Evolutionary conservation across 2,113 vertebrate species (phyloP), one percentile per base, ranked within the genome.

Genomic region (Cromileptes altivelis): DNA sequence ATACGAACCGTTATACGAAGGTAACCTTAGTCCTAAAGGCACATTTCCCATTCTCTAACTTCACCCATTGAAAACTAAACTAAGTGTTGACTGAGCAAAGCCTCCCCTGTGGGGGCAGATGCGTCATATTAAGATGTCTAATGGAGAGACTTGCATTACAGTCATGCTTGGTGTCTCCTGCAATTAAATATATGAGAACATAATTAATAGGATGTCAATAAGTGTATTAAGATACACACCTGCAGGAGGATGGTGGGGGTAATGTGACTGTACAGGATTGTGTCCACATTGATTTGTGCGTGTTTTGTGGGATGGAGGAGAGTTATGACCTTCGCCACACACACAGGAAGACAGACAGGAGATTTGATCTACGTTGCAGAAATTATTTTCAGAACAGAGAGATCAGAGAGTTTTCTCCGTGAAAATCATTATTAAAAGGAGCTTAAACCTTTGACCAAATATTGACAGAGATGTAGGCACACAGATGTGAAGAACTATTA

Each of bases 401-500:
- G 11, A 45, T 45, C 18, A 21, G 50, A 21, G 50, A 52, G 42
- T 45, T 55, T 23, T 10, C 6, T 55, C 21, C 2, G 3, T 3
- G 15, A 30, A 55, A 61, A 33, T 64, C 14, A 30, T 55, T 49
- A 72, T 72, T 64, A 64, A 72, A 42, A 56, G 25, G 19, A 56
- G 77, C 63, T 80, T 71, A 64, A 81, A 50, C 37, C 50, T 71
- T 56, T 19, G 58, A 47, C 69, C 61, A 33, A 49, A 47, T 65
- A 65, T 58, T 50, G 61, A 57, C 17, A 3, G 30, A 27, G 14
- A 27, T 2, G 11, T 21, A 7, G 47, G 15, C 45, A 42, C 65
- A 11, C 42, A 50, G 50, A 47, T 25, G 45, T 14, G 49, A 13
- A 57, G 37, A 72, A 18, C 14, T 9, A 25, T 47, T 71, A 45